A percentile compares a stretch with the other conserved stretches of the same genome.
These are phyloP conservation scores for Homalodisca vitripennis DNA, from an alignment of 1,140 invertebrate genomes.

Conservation along the genomic window DNA sequence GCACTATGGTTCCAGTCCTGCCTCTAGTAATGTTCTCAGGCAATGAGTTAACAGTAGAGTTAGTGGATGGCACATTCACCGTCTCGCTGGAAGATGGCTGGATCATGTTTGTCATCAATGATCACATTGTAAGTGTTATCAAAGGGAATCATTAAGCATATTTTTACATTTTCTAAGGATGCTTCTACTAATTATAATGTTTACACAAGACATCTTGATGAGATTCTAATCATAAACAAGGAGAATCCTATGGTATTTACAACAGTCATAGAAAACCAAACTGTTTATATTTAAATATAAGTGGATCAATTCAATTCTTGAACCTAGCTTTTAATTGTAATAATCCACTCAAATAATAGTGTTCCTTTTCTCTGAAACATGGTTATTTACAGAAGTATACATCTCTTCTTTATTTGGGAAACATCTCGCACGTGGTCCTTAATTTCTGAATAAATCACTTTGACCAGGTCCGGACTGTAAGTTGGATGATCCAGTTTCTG, in stretches of 20 bases:
- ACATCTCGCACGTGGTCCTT: too few relatives aligned
- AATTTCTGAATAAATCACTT: too few relatives aligned
- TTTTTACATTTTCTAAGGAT: conserved; percentile 21
- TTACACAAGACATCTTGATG: neutral
- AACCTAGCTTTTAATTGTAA: neutral
- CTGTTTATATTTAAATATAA: neutral
- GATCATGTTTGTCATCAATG: conserved; percentile 77
- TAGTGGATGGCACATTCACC: conserved; percentile 70
- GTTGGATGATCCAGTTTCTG: too few relatives aligned
- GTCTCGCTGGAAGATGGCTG: conserved; percentile 79
- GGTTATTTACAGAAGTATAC: too few relatives aligned
- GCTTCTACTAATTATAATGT: neutral
- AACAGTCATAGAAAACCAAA: neutral
- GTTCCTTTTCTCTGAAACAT: too few relatives aligned
- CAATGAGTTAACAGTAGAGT: conserved; percentile 66
- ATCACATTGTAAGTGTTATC: conserved; percentile 60
- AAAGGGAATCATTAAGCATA: too few relatives aligned
- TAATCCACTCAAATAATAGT: too few relatives aligned
- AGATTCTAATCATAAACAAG: neutral
- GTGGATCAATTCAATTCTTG: neutral
- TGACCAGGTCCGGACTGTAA: too few relatives aligned
- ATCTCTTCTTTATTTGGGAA: too few relatives aligned
- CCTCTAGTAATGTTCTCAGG: conserved; percentile 80
- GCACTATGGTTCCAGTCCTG: conserved; percentile 74
- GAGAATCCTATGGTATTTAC: neutral